Conservation (phyloP, 2,888 invertebrate genomes). For the Tipula vernalis region DNA sequence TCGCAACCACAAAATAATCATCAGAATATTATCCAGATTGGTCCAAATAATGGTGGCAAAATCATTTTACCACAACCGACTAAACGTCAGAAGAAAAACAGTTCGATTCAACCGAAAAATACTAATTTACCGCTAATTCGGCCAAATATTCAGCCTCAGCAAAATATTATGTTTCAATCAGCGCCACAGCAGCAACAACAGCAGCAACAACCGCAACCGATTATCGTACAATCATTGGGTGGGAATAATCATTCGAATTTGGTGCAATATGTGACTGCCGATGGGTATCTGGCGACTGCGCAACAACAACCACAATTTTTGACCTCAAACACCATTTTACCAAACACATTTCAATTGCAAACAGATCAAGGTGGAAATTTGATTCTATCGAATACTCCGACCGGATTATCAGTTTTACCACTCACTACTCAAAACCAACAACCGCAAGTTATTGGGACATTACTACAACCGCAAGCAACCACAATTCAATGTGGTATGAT, state of each 20-base stretch:
- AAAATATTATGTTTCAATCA: constrained; percentile 17
- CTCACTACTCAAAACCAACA: constrained; percentile 39
- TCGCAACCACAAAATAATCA: background rate
- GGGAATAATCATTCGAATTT: constrained; percentile 30
- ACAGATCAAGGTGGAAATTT: constrained; percentile 47
- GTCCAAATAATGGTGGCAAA: constrained; percentile 9
- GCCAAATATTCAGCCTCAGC: constrained; percentile 23
- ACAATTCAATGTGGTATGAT: constrained; percentile 38
- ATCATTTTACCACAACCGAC: constrained; percentile 34
- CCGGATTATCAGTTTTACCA: constrained; percentile 45
- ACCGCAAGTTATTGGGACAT: constrained; percentile 45
- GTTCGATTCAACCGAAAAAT: constrained; percentile 21
- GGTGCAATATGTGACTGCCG: constrained; percentile 33
- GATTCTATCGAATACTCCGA: constrained; percentile 41
- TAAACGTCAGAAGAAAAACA: constrained; percentile 41
- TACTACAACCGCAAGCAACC: constrained; percentile 48
- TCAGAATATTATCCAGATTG: constrained; percentile 14
- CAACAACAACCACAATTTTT: constrained; percentile 41
- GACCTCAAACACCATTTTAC: constrained; percentile 41
- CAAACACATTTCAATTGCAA: constrained; percentile 48
- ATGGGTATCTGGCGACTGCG: constrained; percentile 41
- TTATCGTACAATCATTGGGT: constrained; percentile 54
- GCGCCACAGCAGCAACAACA: constrained; percentile 35
- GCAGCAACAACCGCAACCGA: constrained; percentile 44
- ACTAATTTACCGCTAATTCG: constrained; percentile 24